Evolutionary conservation across 2,113 vertebrate species (phyloP).

Genomic region (Dipodomys ordii): DNA sequence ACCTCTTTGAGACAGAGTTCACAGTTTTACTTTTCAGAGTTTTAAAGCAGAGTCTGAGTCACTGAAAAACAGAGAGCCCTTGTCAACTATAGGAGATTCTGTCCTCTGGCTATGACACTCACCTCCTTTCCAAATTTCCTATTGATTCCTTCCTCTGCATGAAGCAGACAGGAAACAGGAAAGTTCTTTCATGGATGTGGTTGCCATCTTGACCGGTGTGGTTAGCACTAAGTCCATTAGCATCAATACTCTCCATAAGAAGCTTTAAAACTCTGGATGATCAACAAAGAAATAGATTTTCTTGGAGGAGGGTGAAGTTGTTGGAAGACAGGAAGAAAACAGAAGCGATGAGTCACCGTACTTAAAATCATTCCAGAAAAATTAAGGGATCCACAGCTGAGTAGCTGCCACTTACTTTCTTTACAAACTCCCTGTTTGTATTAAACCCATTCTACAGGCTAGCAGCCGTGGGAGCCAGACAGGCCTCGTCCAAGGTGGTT

Average conservation of each 20-base stretch:
- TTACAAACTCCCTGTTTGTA: background rate
- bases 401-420: background rate
- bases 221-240: conserved; percentile 80
- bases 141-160: conserved; percentile 67
- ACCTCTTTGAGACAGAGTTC: background rate
- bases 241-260: conserved; percentile 76
- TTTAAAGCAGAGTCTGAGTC: conserved; percentile 27
- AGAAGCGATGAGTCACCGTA: conserved; percentile 63
- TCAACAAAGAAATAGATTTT: conserved; percentile 82
- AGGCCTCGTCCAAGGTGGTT: background rate
- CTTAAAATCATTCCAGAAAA: conserved; percentile 49
- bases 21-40: conserved; percentile 18
- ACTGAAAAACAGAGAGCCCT: conserved; percentile 34
- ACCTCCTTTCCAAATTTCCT: conserved; percentile 70
- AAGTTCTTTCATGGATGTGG: conserved; percentile 73
- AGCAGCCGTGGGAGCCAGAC: background rate
- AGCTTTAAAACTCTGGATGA: conserved; percentile 75
- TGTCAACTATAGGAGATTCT: conserved; percentile 51
- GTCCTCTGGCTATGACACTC: background rate
- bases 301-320: conserved; percentile 35
- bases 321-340: conserved; percentile 62
- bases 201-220: conserved; percentile 75
- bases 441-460: background rate
- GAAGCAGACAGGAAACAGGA: conserved; percentile 73
- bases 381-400: background rate